Evolutionary conservation across 2,113 vertebrate species (phyloP).

Genomic region (Orycteropus afer): DNA sequence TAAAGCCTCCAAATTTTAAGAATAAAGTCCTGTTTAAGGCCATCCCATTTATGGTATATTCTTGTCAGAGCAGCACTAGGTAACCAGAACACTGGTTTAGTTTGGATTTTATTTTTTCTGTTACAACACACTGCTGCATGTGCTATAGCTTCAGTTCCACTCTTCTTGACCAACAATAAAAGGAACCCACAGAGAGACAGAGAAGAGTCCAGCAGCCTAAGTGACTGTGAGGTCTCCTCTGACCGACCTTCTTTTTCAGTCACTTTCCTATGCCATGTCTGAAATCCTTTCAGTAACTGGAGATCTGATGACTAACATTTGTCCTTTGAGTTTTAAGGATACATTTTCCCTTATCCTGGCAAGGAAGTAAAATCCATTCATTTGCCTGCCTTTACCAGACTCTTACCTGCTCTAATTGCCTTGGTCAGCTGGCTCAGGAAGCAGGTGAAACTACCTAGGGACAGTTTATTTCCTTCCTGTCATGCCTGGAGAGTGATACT

Average conservation of each 20-base stretch:
- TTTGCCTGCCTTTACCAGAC: background rate
- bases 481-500: background rate
- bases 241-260: background rate
- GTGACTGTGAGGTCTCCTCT: background rate
- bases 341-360: background rate
- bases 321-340: background rate
- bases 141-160: background rate
- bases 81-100: too few relatives aligned
- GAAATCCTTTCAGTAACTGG: background rate
- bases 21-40: too few relatives aligned
- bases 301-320: background rate
- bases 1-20: too few relatives aligned
- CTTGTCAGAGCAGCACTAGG: too few relatives aligned
- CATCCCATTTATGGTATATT: too few relatives aligned
- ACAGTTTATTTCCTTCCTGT: background rate
- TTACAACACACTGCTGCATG: fast-evolving
- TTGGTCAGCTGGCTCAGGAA: background rate
- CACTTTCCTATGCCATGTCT: background rate
- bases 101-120: background rate
- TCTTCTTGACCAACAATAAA: background rate
- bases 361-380: background rate
- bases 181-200: background rate
- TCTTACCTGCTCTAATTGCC: background rate
- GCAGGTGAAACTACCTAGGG: background rate
- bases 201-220: background rate